Evolutionary conservation across 1,140 invertebrate genomes (phyloP).

Genomic region (Orius insidiosus): DNA sequence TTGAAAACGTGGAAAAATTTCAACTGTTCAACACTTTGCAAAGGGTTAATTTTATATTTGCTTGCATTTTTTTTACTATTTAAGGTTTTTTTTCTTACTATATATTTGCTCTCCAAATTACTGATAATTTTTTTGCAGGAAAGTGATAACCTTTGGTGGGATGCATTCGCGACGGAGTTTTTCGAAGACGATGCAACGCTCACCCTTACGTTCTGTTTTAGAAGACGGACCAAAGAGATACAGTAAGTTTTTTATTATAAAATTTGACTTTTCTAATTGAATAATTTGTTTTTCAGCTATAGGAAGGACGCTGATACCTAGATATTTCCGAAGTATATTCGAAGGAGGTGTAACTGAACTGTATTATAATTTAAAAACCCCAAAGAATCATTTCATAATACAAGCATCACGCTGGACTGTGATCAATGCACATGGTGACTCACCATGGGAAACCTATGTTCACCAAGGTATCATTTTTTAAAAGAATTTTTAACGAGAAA

Average conservation of each 20-base stretch:
- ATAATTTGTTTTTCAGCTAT: slow-evolving; percentile 48
- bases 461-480: slow-evolving; percentile 60
- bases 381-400: slow-evolving; percentile 96
- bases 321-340: slow-evolving; percentile 98
- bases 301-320: slow-evolving; percentile 90
- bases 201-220: slow-evolving; percentile 87
- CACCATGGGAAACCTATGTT: slow-evolving; percentile 91
- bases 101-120: background rate
- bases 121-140: slow-evolving; percentile 42
- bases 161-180: slow-evolving; percentile 96
- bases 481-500: background rate
- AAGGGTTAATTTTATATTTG: too few species aligned
- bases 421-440: slow-evolving; percentile 90
- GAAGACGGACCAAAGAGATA: slow-evolving; percentile 98
- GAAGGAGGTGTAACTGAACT: slow-evolving; percentile 95
- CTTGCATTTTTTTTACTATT: too few species aligned
- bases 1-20: too few species aligned
- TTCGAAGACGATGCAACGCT: slow-evolving; percentile 97
- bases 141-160: slow-evolving; percentile 98
- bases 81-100: too few species aligned
- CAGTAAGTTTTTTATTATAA: slow-evolving; percentile 64
- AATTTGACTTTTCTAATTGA: background rate
- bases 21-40: too few species aligned
- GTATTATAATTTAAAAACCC: slow-evolving; percentile 91
- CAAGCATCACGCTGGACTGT: slow-evolving; percentile 93